phyloP scores from a whole-genome alignment of 2,113 vertebrate genomes.

The Pionites leucogaster region DNA sequence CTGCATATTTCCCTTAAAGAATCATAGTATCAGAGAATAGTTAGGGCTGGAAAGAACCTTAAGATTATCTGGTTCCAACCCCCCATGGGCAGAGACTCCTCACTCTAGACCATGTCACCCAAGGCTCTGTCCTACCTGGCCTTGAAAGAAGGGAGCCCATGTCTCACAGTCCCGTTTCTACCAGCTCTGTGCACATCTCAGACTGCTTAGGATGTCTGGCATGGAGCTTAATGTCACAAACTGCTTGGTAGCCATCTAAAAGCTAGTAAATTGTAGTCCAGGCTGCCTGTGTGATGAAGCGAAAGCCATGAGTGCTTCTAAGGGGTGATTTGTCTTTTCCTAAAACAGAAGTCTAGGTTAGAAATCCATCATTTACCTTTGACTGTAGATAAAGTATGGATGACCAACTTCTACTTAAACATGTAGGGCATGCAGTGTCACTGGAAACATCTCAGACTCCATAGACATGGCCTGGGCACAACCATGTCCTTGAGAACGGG shows the following conservation, averaged over 20 bases:
- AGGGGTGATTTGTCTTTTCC: neutral
- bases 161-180: neutral
- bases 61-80: neutral
- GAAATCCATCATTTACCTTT: neutral
- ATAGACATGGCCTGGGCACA: neutral
- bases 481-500: neutral
- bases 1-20: neutral
- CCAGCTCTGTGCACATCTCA: neutral
- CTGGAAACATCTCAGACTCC: neutral
- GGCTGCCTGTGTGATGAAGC: neutral
- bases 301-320: neutral
- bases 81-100: neutral
- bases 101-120: neutral
- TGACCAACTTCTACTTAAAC: neutral
- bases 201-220: neutral
- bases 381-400: neutral
- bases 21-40: neutral
- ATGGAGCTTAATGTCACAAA: neutral
- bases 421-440: neutral
- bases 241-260: neutral
- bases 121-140: neutral
- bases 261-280: neutral
- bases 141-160: rapidly evolving
- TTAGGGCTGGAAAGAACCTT: neutral
- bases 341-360: neutral